Evolutionary conservation across 2,797 vertebrate genomes (phyloP).

Genomic region (Sebastes umbrosus): DNA sequence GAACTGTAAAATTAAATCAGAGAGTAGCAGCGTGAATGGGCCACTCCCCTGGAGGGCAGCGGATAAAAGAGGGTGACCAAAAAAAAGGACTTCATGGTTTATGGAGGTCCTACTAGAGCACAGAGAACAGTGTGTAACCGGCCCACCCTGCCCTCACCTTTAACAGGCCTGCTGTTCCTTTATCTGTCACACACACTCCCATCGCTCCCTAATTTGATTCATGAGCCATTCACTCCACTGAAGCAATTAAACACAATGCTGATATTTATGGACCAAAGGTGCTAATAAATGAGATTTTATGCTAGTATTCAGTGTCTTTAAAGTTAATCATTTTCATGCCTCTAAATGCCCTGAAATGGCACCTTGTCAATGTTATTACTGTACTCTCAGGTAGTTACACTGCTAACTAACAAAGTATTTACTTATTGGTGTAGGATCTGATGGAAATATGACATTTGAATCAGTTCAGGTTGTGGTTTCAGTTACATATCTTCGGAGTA

Average conservation of each 20-base stretch:
- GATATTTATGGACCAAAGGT: not conserved
- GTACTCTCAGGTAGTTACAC: not conserved
- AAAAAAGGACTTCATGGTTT: slow-evolving; percentile 43
- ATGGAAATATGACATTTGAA: not conserved
- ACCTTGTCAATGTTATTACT: not conserved
- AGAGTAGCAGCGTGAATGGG: slow-evolving; percentile 58
- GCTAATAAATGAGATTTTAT: not conserved
- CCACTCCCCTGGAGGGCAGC: slow-evolving; percentile 60
- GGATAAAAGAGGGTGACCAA: slow-evolving; percentile 62
- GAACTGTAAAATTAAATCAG: slow-evolving; percentile 84
- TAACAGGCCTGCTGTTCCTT: slow-evolving; percentile 4
- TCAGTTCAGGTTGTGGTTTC: not conserved
- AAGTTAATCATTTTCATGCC: not conserved
- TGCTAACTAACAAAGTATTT: not conserved
- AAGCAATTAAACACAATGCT: not conserved
- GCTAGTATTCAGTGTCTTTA: not conserved
- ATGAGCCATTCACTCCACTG: not conserved
- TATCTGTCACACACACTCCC: slow-evolving; percentile 18
- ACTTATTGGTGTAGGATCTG: not conserved
- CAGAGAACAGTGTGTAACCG: slow-evolving; percentile 13
- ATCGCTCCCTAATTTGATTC: not conserved
- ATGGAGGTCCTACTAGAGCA: slow-evolving; percentile 39
- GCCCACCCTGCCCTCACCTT: slow-evolving; percentile 29
- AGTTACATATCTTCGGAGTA: too few relatives aligned
- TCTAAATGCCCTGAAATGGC: not conserved